phyloP scores from a whole-genome alignment of 1,140 invertebrate species.

The Cryptotermes secundus region DNA sequence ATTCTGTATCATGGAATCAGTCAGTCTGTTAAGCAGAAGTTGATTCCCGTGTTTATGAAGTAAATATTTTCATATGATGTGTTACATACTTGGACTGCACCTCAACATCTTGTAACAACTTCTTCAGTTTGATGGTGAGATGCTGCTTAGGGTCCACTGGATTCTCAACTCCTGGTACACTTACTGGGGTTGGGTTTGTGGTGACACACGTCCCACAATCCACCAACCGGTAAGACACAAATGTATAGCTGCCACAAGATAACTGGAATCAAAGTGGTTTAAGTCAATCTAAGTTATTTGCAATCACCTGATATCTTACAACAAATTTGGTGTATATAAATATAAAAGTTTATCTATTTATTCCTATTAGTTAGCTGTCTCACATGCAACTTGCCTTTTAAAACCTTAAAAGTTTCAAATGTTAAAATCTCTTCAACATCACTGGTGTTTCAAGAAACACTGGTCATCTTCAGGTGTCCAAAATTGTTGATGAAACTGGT shows the following conservation, averaged over 20 bases:
- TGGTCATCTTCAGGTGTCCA: no score
- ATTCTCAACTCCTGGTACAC: constrained; percentile 59
- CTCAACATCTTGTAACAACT: constrained; percentile 89
- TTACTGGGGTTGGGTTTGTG: constrained; percentile 66
- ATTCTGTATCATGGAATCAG: neutral
- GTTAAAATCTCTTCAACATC: no score
- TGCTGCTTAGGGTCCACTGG: constrained; percentile 64
- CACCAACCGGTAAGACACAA: constrained; percentile 82
- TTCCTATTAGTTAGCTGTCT: no score
- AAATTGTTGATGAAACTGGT: no score
- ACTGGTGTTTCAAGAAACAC: no score
- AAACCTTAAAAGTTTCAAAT: no score
- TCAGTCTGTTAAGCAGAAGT: neutral
- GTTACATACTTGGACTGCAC: constrained; percentile 80
- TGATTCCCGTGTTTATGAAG: neutral
- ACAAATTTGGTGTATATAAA: no score
- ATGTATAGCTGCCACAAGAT: constrained; percentile 83
- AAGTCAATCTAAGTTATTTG: no score
- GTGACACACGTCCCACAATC: constrained; percentile 71
- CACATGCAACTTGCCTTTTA: no score
- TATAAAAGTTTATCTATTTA: no score
- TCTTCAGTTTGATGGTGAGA: constrained; percentile 71
- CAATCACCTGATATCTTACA: no score
- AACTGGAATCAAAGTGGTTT: constrained; percentile 56
- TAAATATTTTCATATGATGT: neutral